Evolutionary conservation across 2,888 invertebrate species (phyloP).

Genomic region (Poecilobothrus nobilitatus): DNA sequence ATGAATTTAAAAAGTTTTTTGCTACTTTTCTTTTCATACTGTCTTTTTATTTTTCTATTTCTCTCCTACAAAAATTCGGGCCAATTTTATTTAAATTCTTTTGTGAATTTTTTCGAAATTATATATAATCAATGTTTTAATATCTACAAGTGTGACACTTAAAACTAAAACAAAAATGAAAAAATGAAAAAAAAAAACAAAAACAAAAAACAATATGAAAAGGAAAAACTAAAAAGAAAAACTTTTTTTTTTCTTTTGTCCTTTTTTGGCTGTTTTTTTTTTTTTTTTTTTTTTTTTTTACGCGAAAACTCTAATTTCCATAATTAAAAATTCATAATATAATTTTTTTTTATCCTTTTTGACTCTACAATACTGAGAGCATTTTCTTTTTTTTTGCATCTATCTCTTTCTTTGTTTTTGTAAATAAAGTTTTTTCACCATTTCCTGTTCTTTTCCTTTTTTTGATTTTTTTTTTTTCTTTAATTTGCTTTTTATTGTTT

Average conservation of each 20-base stretch:
- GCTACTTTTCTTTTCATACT: too few species aligned
- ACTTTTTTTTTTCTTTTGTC: neutral
- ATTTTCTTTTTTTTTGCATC: too few species aligned
- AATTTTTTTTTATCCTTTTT: neutral
- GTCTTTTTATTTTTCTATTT: neutral
- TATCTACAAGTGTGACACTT: constrained; percentile 1
- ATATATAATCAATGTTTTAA: neutral
- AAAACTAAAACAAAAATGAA: neutral
- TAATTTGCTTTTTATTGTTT: neutral
- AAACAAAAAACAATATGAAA: too few species aligned
- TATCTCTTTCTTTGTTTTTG: too few species aligned
- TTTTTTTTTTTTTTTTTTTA: neutral
- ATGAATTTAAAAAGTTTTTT: constrained; percentile 4
- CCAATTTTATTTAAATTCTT: neutral
- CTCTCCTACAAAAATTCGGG: neutral
- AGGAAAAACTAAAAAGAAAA: neutral
- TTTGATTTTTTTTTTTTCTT: too few species aligned
- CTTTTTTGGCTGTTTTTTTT: neutral
- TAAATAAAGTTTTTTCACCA: too few species aligned
- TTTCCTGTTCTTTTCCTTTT: too few species aligned
- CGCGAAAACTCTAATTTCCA: neutral
- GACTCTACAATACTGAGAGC: neutral
- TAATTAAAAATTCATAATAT: constrained; percentile 6
- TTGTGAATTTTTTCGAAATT: neutral
- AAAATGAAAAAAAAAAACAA: neutral